phyloP scores from a whole-genome alignment of 2,113 vertebrate species.

The Nematolebias whitei region DNA sequence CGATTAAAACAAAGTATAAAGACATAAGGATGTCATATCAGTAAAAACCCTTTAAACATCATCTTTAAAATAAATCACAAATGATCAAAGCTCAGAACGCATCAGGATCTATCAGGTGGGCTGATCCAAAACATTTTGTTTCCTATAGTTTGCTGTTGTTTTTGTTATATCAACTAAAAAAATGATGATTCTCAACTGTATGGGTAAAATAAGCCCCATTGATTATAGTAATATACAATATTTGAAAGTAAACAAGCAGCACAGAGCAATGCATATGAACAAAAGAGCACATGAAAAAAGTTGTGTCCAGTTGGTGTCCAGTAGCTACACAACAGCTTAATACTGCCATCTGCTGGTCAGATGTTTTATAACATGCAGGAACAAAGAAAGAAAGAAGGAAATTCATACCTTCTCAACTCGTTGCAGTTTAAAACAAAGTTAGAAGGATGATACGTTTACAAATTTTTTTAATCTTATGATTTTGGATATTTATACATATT shows the following conservation, averaged over 20 bases:
- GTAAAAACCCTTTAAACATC: conserved; percentile 5
- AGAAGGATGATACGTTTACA: conserved; percentile 6
- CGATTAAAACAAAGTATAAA: not conserved
- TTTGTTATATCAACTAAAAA: conserved; percentile 19
- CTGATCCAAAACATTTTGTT: no score
- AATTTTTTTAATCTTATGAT: no score
- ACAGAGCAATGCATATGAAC: not conserved
- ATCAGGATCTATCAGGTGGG: not conserved
- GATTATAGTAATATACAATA: not conserved
- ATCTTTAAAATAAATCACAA: conserved; percentile 6
- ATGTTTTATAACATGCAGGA: conserved; percentile 12
- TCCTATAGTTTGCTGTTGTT: conserved; percentile 12
- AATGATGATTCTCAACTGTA: not conserved
- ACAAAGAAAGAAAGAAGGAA: not conserved
- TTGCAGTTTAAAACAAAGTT: not conserved
- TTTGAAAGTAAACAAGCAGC: not conserved
- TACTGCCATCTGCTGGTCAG: conserved; percentile 64
- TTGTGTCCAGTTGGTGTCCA: conserved; percentile 1
- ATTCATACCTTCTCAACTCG: not conserved
- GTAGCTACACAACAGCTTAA: conserved; percentile 16
- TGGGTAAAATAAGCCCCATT: not conserved
- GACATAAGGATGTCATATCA: not conserved
- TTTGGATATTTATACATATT: no score
- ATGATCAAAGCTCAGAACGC: conserved; percentile 3
- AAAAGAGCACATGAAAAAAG: not conserved